Evolutionary conservation across 1,140 invertebrate genomes (phyloP), one percentile per base, ranked within the genome.

Genomic region (Magallana ariakensis): DNA sequence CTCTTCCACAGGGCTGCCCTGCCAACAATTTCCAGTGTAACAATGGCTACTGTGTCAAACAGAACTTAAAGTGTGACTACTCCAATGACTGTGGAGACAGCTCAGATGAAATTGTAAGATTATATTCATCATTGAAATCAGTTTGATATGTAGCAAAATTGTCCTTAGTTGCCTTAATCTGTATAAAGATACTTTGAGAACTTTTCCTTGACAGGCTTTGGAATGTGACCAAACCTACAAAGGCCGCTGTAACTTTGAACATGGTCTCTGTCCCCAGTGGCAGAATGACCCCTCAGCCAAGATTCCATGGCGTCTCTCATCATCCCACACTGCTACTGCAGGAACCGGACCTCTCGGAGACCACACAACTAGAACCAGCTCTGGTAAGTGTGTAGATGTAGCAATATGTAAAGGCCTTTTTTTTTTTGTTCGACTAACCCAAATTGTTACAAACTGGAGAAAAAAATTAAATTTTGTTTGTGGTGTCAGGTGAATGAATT

Each of bases 271-370:
- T 62, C 91, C 90, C 75, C 90, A 89, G 55, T 93, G 92, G 93
- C 87, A 70, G 0, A 92, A 94, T 83, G 89, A 90, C 15, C 58
- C 90, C 10, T 90, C 83, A 7, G 92, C 91, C 62, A 81, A 92
- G 22, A 92, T 92, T 89, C 89, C 93, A 82, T 94, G 94, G 94
- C 90, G 89, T 6, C 56, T 92, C 22, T 84, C 88, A 16, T 91
- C 90, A 54, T 90, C 90, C 0, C 53, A 82, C 9, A 93, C 92
- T 6, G 80, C 82, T 13, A 90, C 91, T 5, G 16, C 80, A 0
- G 91, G 90, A 54, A 94, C 93, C 56, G 93, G 93, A 80, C 93
- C 93, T 53, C 70, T 85, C 46, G 62, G 85, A 80, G 93, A 93
- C 70, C 92, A 93, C 66, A 92, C 91, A 19, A 87, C 90, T 57